Conservation (phyloP, 2,113 vertebrate species). For the Scatophagus argus region DNA sequence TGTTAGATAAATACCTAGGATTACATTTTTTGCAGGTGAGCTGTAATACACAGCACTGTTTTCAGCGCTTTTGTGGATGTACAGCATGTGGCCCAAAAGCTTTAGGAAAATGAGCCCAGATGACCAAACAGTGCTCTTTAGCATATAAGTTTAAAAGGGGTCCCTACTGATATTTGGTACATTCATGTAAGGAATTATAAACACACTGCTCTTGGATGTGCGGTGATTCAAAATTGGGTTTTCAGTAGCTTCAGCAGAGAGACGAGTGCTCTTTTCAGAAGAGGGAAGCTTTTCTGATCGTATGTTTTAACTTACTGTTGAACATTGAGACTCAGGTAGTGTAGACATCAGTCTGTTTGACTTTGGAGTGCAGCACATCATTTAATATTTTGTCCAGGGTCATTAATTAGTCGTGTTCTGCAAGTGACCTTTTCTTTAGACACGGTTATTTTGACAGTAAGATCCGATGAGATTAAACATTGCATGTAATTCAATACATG, state of each 20-base stretch:
- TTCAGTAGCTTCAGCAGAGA: not conserved
- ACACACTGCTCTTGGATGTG: not conserved
- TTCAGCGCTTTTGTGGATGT: not conserved
- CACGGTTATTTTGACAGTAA: not conserved
- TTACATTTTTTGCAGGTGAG: slow-evolving; percentile 26
- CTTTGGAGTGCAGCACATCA: not conserved
- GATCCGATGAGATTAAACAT: not conserved
- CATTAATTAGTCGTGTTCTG: not conserved
- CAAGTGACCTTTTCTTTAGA: not conserved
- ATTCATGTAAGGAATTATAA: not conserved
- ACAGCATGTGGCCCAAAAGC: not conserved
- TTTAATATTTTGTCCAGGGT: not conserved
- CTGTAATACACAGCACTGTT: not conserved
- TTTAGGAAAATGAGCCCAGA: slow-evolving; percentile 1
- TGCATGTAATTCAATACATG: not conserved
- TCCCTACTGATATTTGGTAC: not conserved
- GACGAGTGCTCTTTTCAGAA: not conserved
- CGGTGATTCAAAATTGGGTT: not conserved
- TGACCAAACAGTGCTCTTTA: not conserved
- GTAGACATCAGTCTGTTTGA: not conserved
- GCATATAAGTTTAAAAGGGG: not conserved
- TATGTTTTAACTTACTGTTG: not conserved
- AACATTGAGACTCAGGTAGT: not conserved
- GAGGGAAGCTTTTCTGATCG: not conserved
- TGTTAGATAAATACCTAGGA: slow-evolving; percentile 20